Conservation (phyloP, 2,113 vertebrate species). For the Shinisaurus crocodilurus region DNA sequence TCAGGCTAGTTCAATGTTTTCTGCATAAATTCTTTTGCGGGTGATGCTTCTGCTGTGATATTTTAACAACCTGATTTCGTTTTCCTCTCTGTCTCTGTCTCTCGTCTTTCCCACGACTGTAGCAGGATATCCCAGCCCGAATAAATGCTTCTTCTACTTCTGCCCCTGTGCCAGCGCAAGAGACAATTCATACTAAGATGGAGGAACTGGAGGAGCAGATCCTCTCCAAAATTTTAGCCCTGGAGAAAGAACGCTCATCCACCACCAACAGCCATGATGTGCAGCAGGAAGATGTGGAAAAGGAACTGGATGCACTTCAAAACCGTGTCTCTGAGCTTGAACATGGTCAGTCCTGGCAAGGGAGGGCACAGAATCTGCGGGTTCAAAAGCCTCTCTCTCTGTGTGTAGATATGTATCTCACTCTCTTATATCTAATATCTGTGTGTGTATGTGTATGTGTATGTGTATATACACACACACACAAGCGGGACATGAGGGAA, state of each 20-base stretch:
- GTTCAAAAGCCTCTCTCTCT: background rate
- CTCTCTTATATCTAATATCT: background rate
- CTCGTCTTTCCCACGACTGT: background rate
- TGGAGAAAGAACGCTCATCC: constrained; percentile 90
- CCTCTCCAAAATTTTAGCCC: constrained; percentile 89
- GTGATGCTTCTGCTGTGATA: rapidly evolving
- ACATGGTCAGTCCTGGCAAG: constrained; percentile 82
- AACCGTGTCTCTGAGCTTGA: constrained; percentile 89
- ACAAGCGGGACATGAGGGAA: background rate
- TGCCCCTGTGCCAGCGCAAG: constrained; percentile 54
- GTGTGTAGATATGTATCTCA: background rate
- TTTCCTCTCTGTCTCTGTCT: background rate
- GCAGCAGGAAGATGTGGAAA: constrained; percentile 88
- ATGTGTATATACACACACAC: too few relatives aligned
- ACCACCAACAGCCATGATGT: constrained; percentile 81
- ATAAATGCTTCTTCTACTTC: constrained; percentile 75
- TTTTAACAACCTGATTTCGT: constrained; percentile 3
- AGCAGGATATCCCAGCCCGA: constrained; percentile 86
- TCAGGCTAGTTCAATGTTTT: background rate
- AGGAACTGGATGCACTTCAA: constrained; percentile 87
- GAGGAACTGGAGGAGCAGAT: constrained; percentile 94
- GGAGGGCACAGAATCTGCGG: background rate
- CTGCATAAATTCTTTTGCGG: background rate
- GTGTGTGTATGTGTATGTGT: too few relatives aligned
- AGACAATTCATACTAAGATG: constrained; percentile 84